Percentiles rank a stretch among this genome's conserved stretches.
Conservation (phyloP, 2,888 invertebrate genomes). For the Acanthosepion pharaonis region DNA sequence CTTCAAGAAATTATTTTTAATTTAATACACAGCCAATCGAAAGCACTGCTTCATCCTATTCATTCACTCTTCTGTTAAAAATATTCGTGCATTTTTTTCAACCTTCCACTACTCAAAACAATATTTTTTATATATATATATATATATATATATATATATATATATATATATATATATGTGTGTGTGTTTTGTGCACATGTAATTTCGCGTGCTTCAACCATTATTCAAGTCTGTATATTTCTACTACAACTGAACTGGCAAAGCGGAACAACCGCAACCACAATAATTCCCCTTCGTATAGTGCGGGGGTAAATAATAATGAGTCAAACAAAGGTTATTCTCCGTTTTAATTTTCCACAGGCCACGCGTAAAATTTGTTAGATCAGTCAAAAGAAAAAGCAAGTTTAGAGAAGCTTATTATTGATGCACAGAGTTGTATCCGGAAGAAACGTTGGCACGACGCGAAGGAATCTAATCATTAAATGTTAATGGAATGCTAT, state of each 20-base stretch:
- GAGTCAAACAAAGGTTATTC: not conserved
- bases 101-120: too few species aligned
- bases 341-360: not conserved
- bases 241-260: not conserved
- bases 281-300: not conserved
- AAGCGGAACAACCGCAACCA: not conserved
- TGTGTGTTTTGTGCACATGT: not conserved
- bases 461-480: too few species aligned
- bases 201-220: not conserved
- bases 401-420: too few species aligned
- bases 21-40: too few species aligned
- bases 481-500: not conserved
- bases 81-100: too few species aligned
- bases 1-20: too few species aligned
- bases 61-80: too few species aligned
- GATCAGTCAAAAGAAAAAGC: not conserved
- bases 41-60: too few species aligned
- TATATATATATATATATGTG: not conserved
- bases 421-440: not conserved
- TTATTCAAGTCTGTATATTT: too few species aligned
- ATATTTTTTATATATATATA: too few species aligned
- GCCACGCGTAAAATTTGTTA: not conserved
- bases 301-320: conserved; percentile 20
- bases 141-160: too few species aligned
- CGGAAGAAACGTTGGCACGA: not conserved